Percentiles rank a stretch among this genome's conserved stretches.
Evolutionary conservation across 2,113 vertebrate genomes (phyloP).

Genomic region (Centropus unirufus): DNA sequence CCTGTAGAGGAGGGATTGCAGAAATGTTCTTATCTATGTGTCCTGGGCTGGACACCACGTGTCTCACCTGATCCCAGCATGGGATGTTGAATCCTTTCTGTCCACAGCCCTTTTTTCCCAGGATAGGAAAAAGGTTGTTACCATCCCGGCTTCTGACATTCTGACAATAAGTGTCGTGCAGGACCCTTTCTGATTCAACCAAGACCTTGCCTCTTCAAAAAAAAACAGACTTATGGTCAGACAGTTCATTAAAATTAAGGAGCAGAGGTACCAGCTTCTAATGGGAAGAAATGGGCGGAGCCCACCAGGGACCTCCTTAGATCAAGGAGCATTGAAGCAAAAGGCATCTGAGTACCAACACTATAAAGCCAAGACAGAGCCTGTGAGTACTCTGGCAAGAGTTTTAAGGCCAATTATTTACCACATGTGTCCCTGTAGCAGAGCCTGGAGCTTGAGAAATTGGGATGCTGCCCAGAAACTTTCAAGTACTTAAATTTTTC

Average conservation of each 20-base stretch:
- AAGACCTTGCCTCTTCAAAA: background rate
- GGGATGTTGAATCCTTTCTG: background rate
- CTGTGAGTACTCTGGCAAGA: background rate
- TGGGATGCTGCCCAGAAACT: slow-evolving; percentile 44
- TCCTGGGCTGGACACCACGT: background rate
- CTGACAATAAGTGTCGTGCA: background rate
- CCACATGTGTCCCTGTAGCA: background rate
- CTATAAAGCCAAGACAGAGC: background rate
- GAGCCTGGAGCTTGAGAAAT: background rate
- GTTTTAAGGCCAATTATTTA: background rate
- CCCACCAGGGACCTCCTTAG: background rate
- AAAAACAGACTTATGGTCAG: background rate
- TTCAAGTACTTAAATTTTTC: slow-evolving; percentile 7
- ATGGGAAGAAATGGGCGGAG: background rate
- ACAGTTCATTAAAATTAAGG: background rate
- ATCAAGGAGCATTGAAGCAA: background rate
- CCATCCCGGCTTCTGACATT: background rate
- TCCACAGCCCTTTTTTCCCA: background rate
- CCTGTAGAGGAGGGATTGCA: background rate
- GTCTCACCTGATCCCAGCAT: background rate
- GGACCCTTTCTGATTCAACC: background rate
- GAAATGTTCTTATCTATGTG: background rate
- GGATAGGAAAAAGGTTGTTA: background rate
- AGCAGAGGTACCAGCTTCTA: background rate
- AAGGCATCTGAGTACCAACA: background rate